A percentile compares a stretch with the other conserved stretches of the same genome.
Evolutionary conservation across 1,140 invertebrate genomes (phyloP).

Genomic region (Trypoxylus dichotomus): DNA sequence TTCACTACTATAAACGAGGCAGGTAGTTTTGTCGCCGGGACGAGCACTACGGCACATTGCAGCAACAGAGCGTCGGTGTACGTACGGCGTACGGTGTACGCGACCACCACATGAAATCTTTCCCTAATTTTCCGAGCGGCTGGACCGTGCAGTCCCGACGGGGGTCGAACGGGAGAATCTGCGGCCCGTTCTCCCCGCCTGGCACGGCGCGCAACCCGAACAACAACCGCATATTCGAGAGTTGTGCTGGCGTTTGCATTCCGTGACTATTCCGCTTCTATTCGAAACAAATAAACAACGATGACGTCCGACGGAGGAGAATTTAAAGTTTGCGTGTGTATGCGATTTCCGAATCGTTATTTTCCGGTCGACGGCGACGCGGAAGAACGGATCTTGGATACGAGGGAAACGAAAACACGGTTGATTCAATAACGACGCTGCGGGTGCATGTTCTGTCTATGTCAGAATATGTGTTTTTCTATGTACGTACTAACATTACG

Average conservation of each 20-base stretch:
- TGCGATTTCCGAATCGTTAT: slow-evolving; percentile 8
- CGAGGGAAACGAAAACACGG: neutral
- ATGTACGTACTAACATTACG: too few species aligned
- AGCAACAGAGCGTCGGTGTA: neutral
- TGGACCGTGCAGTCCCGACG: slow-evolving; percentile 27
- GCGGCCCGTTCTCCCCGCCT: neutral
- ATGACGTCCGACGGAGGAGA: neutral
- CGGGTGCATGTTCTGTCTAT: too few species aligned
- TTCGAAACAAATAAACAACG: slow-evolving; percentile 27
- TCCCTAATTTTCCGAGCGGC: slow-evolving; percentile 30
- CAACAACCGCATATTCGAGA: neutral
- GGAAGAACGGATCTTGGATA: neutral
- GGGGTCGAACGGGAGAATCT: neutral
- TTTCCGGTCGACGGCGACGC: neutral
- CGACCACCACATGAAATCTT: slow-evolving; percentile 22
- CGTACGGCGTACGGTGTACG: neutral
- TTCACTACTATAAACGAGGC: neutral
- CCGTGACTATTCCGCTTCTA: neutral
- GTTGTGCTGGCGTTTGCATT: slow-evolving; percentile 28
- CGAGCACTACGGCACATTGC: neutral
- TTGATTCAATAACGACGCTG: neutral
- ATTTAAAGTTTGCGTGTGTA: slow-evolving; percentile 5
- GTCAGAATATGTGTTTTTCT: too few species aligned
- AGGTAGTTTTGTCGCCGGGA: neutral
- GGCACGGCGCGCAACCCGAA: neutral